Evolutionary conservation across 2,113 vertebrate genomes (phyloP), one percentile per base, ranked within the genome.

Genomic region (Albula glossodonta): DNA sequence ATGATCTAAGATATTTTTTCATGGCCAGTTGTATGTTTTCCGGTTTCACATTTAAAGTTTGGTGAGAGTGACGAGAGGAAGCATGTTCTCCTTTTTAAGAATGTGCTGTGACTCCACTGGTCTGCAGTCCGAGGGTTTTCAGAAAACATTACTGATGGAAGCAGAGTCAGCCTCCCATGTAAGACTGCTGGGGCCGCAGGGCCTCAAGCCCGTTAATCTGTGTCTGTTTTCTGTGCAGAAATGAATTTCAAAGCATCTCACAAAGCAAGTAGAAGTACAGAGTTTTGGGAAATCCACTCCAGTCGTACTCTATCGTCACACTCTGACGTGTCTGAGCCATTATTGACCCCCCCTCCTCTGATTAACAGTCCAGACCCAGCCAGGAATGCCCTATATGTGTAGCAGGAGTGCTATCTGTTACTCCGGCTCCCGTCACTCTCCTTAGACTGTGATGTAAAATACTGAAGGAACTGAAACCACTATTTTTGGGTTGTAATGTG

Each of bases 341-440:
- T 15, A 60, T 60, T 13, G 2, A 15, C 60, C 60, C 60, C 17
- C 1, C 60, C 60, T 19, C 60, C 60, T 66, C 22, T 19, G 17
- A 19, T 66, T 19, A 15, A 51, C 53, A 12, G n/a, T 52, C 78
- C 51, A 78, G 50, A 78, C 41, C 70, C 51, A 50, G 48, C 31
- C n/a, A 7, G 60, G 84, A 19, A 60, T 49, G 52, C 78, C 52
- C 13, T 85, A 63, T 63, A 80, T n/a, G 63, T 80, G 84, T 80
- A 85, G 84, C 84, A 85, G 50, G 48, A 82, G 52, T 48, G 25
- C 25, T 78, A 8, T 66, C 17, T 22, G 19, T 66, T 66, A 66
- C 22, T 66, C 22, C 60, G 22, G 17, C 60, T 66, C 60, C 22
- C 19, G 60, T 66, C 60, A 66, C 60, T 22, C 60, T 41, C 31